Percentiles rank a stretch among this genome's conserved stretches.
Conservation (phyloP, 92 coral and sea anemone genomes). For the Metridium senile region DNA sequence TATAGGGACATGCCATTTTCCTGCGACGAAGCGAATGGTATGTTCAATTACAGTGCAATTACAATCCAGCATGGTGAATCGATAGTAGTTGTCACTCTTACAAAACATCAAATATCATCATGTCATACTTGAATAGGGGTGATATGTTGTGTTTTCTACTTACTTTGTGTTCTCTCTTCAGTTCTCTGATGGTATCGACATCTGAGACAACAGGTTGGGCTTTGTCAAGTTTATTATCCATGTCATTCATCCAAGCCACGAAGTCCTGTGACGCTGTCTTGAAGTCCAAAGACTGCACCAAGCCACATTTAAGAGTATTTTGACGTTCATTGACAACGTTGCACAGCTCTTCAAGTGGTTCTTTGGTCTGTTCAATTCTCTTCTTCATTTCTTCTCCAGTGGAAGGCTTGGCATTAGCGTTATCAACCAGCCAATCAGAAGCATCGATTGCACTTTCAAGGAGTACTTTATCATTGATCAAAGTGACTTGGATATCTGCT, state of each 20-base stretch:
- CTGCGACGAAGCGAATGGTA: no score
- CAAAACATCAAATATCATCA: no score
- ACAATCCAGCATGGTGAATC: no score
- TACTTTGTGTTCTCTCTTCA: conserved; percentile 89
- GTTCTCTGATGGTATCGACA: conserved; percentile 74
- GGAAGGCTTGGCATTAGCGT: conserved; percentile 74
- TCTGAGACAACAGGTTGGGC: conserved; percentile 82
- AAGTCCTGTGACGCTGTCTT: conserved; percentile 82
- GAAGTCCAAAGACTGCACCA: conserved; percentile 83
- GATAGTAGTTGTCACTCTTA: no score
- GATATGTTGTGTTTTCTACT: conserved; percentile 10
- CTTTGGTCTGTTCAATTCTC: conserved; percentile 52
- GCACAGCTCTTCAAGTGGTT: conserved; percentile 73
- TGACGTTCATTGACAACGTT: conserved; percentile 72
- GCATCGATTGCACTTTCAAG: conserved; percentile 86
- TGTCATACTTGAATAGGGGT: neutral
- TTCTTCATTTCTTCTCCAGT: conserved; percentile 56
- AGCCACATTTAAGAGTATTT: conserved; percentile 73
- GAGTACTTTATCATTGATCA: conserved; percentile 68
- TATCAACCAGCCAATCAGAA: conserved; percentile 76
- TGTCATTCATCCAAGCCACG: conserved; percentile 75
- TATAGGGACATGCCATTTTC: no score
- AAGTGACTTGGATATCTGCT: conserved; percentile 61
- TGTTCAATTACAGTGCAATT: no score
- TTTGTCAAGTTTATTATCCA: conserved; percentile 77